Evolutionary conservation across 1,140 invertebrate species (phyloP).

Genomic region (Caenorhabditis inopinata): DNA sequence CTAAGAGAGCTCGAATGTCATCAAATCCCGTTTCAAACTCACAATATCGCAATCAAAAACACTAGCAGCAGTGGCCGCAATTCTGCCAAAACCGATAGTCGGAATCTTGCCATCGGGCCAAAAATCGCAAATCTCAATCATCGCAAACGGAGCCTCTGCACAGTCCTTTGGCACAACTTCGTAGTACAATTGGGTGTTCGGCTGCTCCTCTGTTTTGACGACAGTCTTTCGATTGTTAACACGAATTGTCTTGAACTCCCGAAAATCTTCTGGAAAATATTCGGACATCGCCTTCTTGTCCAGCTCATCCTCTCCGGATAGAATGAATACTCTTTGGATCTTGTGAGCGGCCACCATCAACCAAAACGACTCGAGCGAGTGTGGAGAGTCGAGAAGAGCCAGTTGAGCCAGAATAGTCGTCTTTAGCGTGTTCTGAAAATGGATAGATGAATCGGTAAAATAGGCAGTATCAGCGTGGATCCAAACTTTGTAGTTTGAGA

Average conservation of each 20-base stretch:
- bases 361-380: background rate
- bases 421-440: background rate
- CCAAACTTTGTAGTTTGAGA: background rate
- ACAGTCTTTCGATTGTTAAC: conserved; percentile 7
- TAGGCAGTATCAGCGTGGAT: too few relatives aligned
- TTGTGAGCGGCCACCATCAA: background rate
- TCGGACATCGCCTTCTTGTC: background rate
- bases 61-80: background rate
- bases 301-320: background rate
- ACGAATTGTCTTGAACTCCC: background rate
- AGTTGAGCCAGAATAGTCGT: background rate
- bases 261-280: background rate
- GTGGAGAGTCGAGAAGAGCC: background rate
- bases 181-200: background rate
- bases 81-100: background rate
- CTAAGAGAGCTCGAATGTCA: too few relatives aligned
- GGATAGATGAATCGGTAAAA: too few relatives aligned
- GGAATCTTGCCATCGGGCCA: conserved; percentile 3
- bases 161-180: background rate
- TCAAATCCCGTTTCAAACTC: too few relatives aligned
- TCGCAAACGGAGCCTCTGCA: conserved; percentile 1
- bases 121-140: conserved; percentile 18
- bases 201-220: background rate
- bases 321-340: background rate
- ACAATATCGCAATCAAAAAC: conserved; percentile 5